Evolutionary conservation across 2,113 vertebrate species (phyloP), one percentile per base, ranked within the genome.

Genomic region (Leptobrachium leishanense): DNA sequence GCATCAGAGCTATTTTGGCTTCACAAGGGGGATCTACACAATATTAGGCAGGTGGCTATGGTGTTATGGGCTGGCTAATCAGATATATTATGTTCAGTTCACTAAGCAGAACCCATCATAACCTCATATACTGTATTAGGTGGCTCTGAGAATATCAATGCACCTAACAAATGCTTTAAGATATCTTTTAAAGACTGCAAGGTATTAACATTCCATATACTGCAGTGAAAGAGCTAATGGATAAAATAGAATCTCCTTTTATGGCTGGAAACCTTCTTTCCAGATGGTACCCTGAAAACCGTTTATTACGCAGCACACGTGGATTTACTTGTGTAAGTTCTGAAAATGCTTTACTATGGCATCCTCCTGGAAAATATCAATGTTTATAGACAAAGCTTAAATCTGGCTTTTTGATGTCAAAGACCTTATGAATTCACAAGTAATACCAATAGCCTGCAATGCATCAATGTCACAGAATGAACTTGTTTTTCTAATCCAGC

Each of bases 401-500:
- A 75, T 75, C 62, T 40, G 59, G 55, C 11, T 75, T 75, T 75
- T 75, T 65, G 59, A 50, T 46, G 59, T 75, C 10, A 46, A 65
- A 64, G 57, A n/a, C 43, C 2, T 59, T 64, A 2, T 43, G 57
- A 13, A 65, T 75, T 64, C 46, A 7, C 2, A 65, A 62, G 10
- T 5, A 75, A 50, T 11, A n/a, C 43, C 10, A 1, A 75, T 12
- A 44, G 63, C 20, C 73, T 64, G 72, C n/a, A 62, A 75, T 31
- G 43, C 46, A 46, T 75, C 59, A 74, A 39, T 62, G 44, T 75
- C 1, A 46, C 43, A 43, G 53, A 0, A 59, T 12, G 10, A 59
- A 59, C 55, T 59, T 8, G 46, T 50, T 50, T 50, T 50, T 8
- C 46, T 8, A 50, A 50, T 50, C 46, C 4, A 50, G 46, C 46